Evolutionary conservation across 2,113 vertebrate species (phyloP).

Genomic region (Elephas maximus): DNA sequence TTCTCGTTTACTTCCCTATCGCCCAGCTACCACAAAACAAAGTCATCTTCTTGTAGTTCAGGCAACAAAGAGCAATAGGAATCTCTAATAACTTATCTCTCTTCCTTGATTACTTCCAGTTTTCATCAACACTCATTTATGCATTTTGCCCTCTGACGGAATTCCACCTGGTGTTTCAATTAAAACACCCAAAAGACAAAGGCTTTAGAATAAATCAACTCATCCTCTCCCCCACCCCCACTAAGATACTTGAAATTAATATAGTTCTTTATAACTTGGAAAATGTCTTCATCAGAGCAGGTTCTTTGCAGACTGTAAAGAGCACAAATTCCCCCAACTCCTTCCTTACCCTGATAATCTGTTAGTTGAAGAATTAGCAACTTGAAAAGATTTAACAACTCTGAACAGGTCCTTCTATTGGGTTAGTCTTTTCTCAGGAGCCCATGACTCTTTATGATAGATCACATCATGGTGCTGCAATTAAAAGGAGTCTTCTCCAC

Average conservation of each 20-base stretch:
- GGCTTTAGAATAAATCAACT: not conserved
- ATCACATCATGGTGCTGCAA: not conserved
- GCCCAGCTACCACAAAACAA: not conserved
- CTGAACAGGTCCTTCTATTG: not conserved
- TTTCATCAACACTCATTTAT: not conserved
- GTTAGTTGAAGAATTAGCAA: constrained; percentile 6
- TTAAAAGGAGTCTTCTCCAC: not conserved
- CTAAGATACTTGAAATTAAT: not conserved
- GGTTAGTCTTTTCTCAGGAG: not conserved
- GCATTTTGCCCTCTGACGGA: not conserved
- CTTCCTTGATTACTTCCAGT: not conserved
- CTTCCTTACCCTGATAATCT: not conserved
- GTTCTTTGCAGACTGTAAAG: not conserved
- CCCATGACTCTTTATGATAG: not conserved
- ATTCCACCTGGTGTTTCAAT: constrained; percentile 12
- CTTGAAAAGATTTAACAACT: not conserved
- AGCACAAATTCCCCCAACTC: too few species aligned
- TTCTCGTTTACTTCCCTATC: not conserved
- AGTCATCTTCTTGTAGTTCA: not conserved
- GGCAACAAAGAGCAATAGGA: not conserved
- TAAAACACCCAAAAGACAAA: not conserved
- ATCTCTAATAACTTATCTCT: not conserved
- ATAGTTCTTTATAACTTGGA: not conserved
- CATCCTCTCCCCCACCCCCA: not conserved
- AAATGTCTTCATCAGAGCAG: not conserved